Base-by-base conservation (phyloP, 1,140 invertebrate species). In the Saxidomus purpurata region DNA sequence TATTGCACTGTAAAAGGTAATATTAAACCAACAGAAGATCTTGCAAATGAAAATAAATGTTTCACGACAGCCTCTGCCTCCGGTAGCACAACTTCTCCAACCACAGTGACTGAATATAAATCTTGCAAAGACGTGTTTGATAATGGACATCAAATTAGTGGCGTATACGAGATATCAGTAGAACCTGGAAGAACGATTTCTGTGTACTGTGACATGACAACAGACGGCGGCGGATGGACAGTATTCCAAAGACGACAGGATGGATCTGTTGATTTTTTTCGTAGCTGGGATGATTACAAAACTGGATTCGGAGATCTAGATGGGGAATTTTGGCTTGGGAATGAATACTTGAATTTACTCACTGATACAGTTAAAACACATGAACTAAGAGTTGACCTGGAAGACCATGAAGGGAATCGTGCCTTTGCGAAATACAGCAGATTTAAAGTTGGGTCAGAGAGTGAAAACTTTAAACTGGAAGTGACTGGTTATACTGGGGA, bases 241-340 rank as follows among this genome's bases (percentile, higher is more conserved):
- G 97, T 98, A 0, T 96, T 99, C 8, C 98, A 98, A 91, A 97
- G 97, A 9, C 97, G 98, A 8, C 97, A 96, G 90, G 98, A 98
- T 92, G 98, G 98, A 19, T 97, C 89, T 8, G 88, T 93, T 4
- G 98, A 98, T 94, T 99, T 99, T 96, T 98, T 98, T 93, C 96
- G 98, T 13, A 98, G 98, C 94, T 99, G 98, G 98, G 97, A 97
- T 28, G 98, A 98, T 93, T 97, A 97, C 92, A 96, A 96, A 77
- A 82, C 94, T n/a, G 97, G 97, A 28, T 97, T 97, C 90, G 97
- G 97, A 2, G 93, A 96, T 89, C 86, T 97, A 19, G 63, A 95
- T 15, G 83, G 74, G 0, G 96, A 97, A 84, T 97, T 97, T 91
- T 97, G 97, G 96, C 59, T 96, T 22, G 90, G 90, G 3, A 91